phyloP scores from a whole-genome alignment of 2,113 vertebrate species.

The Felis catus region F.catus_Fca126_mat1.0 CM031425.1:40899501-40900000 shows the following conservation, averaged over 20 bases:
- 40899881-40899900: neutral
- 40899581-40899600: neutral
- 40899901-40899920: neutral
- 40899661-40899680: neutral
- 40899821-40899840: neutral
- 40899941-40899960: neutral
- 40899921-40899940: neutral
- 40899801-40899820: neutral
- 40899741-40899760: neutral
- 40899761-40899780: neutral
- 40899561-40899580: neutral
- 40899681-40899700: neutral
- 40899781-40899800: neutral
- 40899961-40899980: neutral
- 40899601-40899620: neutral
- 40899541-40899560: neutral
- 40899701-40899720: neutral
- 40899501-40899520: neutral
- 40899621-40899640: neutral
- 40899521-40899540: conserved; percentile 33
- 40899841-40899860: too few relatives aligned
- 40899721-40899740: neutral
- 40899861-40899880: neutral
- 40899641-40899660: neutral
- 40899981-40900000: neutral